Conservation (phyloP, 2,797 vertebrate genomes). For the Poeciliopsis gracilis region DNA sequence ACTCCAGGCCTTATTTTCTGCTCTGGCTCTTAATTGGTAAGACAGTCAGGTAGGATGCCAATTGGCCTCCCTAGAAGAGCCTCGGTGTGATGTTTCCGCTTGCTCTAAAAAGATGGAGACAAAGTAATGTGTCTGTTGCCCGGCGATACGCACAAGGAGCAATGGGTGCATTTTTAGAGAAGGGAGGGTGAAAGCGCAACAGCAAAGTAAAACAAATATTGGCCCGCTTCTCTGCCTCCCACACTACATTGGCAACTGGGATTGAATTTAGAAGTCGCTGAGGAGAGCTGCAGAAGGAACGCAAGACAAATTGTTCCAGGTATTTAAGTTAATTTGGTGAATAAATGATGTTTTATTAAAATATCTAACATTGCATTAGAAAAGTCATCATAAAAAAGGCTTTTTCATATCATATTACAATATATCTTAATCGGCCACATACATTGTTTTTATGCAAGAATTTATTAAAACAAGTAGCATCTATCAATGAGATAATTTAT, state of each 20-base stretch:
- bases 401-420: not conserved
- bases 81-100: constrained; percentile 76
- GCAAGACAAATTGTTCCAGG: constrained; percentile 25
- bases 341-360: not conserved
- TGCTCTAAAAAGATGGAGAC: constrained; percentile 76
- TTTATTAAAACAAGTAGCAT: not conserved
- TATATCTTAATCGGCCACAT: not conserved
- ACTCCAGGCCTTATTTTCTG: constrained; percentile 65
- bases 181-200: constrained; percentile 68
- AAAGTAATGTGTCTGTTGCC: constrained; percentile 82
- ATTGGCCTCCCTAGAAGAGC: constrained; percentile 76
- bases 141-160: constrained; percentile 79
- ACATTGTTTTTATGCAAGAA: not conserved
- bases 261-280: constrained; percentile 50
- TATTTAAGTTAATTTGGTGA: constrained; percentile 15
- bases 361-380: not conserved
- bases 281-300: constrained; percentile 25
- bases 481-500: not conserved
- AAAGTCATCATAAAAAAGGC: not conserved
- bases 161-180: constrained; percentile 74
- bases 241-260: constrained; percentile 57
- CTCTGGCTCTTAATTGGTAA: constrained; percentile 81
- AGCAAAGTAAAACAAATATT: constrained; percentile 81
- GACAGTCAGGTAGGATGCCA: constrained; percentile 81
- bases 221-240: constrained; percentile 62